These are phyloP conservation scores for Reticulitermes lucifugus DNA, from an alignment of 2,888 invertebrate genomes.

Conservation along the genomic window DNA sequence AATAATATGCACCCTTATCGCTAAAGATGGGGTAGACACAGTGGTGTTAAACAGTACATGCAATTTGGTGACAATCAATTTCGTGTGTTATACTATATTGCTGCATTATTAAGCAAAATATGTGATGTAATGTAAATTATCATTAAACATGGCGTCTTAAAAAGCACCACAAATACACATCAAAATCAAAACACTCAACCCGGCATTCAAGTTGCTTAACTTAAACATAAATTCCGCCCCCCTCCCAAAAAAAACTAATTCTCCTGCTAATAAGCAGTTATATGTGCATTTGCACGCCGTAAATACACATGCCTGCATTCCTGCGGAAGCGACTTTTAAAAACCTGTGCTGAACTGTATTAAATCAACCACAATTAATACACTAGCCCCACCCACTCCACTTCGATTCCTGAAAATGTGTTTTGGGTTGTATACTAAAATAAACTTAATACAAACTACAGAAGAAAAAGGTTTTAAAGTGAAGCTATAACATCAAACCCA, in stretches of 20 bases:
- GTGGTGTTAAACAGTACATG: background rate
- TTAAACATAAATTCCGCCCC: background rate
- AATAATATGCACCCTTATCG: background rate
- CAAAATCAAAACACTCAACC: constrained; percentile 29
- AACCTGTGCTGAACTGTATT: background rate
- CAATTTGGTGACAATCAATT: background rate
- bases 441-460: background rate
- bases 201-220: background rate
- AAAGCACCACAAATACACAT: constrained; percentile 26
- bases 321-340: background rate
- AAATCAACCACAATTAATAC: background rate
- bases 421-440: background rate
- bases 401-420: background rate
- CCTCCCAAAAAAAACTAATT: background rate
- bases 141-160: constrained; percentile 42
- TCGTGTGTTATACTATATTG: background rate
- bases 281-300: background rate
- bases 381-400: background rate
- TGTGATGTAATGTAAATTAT: constrained; percentile 13
- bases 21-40: background rate
- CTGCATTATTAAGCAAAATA: background rate
- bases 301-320: background rate
- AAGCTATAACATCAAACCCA: constrained; percentile 6
- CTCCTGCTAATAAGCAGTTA: background rate
- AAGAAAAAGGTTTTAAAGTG: background rate